Base-by-base conservation (phyloP, 2,113 vertebrate genomes). In the Rhizomys pruinosus region DNA sequence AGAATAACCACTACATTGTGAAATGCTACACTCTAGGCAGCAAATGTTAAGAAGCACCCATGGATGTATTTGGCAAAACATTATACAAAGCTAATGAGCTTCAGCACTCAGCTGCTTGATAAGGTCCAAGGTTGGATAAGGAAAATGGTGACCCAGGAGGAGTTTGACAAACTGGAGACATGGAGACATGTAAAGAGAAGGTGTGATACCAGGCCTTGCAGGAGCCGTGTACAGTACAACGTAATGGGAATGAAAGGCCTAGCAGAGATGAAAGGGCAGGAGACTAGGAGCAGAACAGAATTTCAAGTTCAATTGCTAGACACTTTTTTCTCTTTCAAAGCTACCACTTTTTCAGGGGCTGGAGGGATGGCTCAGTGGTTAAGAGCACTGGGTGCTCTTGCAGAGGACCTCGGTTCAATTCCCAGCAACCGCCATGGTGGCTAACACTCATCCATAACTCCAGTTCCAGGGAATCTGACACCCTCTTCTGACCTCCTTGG, bases 261-360 rank as follows among this genome's bases (percentile, higher is more conserved):
- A 1, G 74, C 23, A 93, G 73, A 82, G 42, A 34, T 32, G 42
- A 90, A 93, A 94, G 39, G 39, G 68, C 32, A 25, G 15, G n/a
- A 90, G 81, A 91, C 85, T 55, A 78, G 69, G 25, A 2, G 68
- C 42, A 79, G 81, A 84, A 92, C 16, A 73, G 64, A 88, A 74
- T 86, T 92, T 82, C 59, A 8, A 95, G 78, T 92, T 94, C 42
- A 64, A 87, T 25, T 42, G n/a, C 76, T 95, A 92, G 77, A 80
- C 89, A 88, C 87, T 77, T 95, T 52, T 92, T 90, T 73, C 7
- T 39, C 25, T 19, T 66, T 94, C 37, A 84, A 82, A 92, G 63
- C n/a, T 47, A 93, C 4, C 20, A 52, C 84, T 95, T 78, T 93
- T 92, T 39, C 47, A 52, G 47, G 47, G 47, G 47, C 47, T 52